Conservation (phyloP, 2,888 invertebrate genomes). For the Litoditis marina region DNA sequence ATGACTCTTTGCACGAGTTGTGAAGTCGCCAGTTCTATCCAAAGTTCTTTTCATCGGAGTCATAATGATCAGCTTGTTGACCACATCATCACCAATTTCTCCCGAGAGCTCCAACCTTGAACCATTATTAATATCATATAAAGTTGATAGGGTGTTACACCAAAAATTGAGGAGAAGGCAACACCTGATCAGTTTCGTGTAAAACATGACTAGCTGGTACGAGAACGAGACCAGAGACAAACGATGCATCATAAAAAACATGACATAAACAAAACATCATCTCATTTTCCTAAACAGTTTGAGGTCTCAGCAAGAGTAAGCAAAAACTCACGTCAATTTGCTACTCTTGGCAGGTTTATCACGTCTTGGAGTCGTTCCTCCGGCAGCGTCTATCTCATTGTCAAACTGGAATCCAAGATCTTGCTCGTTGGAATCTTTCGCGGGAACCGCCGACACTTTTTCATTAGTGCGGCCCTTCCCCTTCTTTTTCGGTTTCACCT, state of each 20-base stretch:
- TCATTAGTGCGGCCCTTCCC: conserved; percentile 24
- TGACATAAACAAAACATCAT: too few relatives aligned
- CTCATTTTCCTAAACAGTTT: too few relatives aligned
- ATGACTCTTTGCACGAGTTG: conserved; percentile 84
- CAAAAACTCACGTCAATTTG: conserved; percentile 11
- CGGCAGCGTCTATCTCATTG: conserved; percentile 75
- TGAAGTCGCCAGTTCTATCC: conserved; percentile 77
- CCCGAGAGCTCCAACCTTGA: conserved; percentile 64
- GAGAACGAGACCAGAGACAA: background rate
- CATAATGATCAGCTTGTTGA: conserved; percentile 77
- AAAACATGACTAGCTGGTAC: background rate
- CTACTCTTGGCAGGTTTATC: conserved; percentile 21
- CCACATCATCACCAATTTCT: conserved; percentile 58
- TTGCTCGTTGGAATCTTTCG: conserved; percentile 18
- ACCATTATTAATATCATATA: too few relatives aligned
- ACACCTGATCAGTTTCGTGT: background rate
- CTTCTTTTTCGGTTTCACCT: conserved; percentile 45
- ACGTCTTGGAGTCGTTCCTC: conserved; percentile 26
- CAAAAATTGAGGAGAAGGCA: too few relatives aligned
- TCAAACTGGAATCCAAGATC: conserved; percentile 88
- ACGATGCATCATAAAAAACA: too few relatives aligned
- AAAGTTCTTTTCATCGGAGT: conserved; percentile 73
- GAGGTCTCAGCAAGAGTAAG: background rate
- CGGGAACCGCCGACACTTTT: conserved; percentile 6
- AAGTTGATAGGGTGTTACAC: too few relatives aligned